These are phyloP conservation scores for Pyxicephalus adspersus DNA, from an alignment of 2,113 vertebrate genomes.

Conservation along the genomic window DNA sequence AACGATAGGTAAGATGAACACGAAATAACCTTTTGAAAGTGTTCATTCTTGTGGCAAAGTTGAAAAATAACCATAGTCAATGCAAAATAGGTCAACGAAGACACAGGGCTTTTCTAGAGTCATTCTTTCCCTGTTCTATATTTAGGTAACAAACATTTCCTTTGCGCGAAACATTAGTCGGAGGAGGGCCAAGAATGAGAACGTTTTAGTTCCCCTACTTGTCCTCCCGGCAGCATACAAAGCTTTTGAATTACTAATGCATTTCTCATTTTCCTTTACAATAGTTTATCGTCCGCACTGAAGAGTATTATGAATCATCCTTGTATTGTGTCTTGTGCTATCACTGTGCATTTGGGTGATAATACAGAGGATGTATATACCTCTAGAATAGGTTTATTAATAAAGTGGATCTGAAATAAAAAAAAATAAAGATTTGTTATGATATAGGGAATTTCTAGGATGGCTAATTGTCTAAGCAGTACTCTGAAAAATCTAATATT, in stretches of 20 bases:
- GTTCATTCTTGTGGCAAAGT: constrained; percentile 38
- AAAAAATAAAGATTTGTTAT: too few relatives aligned
- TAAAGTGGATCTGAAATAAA: not conserved
- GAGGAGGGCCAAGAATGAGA: constrained; percentile 17
- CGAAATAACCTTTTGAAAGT: constrained; percentile 37
- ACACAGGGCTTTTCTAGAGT: not conserved
- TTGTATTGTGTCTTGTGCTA: not conserved
- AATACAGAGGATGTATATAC: not conserved
- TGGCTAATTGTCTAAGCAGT: too few relatives aligned
- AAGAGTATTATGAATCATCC: constrained; percentile 30
- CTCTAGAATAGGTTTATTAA: constrained; percentile 4
- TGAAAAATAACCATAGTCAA: constrained; percentile 15
- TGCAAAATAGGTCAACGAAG: constrained; percentile 47
- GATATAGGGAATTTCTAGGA: too few relatives aligned
- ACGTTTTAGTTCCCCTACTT: not conserved
- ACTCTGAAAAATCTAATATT: too few relatives aligned
- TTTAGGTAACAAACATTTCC: constrained; percentile 46
- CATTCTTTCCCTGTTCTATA: constrained; percentile 4
- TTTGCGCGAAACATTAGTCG: not conserved
- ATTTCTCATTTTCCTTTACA: constrained; percentile 33
- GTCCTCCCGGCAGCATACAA: constrained; percentile 39
- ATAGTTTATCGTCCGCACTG: constrained; percentile 21
- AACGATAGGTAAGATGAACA: constrained; percentile 28
- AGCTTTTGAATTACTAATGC: constrained; percentile 34
- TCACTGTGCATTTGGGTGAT: constrained; percentile 2